Base-by-base conservation (phyloP, 1,140 invertebrate species). In the Aradophagus sp. region DNA sequence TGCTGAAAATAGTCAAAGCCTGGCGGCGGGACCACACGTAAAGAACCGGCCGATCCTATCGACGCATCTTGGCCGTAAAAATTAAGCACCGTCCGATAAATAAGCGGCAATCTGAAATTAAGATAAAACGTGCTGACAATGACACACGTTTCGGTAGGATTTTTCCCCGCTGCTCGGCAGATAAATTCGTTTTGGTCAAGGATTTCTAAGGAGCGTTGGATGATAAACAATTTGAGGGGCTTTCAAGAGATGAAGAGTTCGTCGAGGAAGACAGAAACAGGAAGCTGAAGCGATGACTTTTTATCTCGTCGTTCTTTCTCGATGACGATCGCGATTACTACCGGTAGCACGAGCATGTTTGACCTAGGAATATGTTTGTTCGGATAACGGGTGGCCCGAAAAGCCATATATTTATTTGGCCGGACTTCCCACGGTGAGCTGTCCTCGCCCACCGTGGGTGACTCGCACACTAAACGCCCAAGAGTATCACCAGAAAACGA, bases 71-170 rank as follows among this genome's bases (percentile, higher is more conserved):
- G 80, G 66, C 78, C 79, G 80, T 85, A 84, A 84, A 84, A 84
- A 83, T 83, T 83, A 83, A 84, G 81, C 77, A 77, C 76, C 79
- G 76, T 71, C 78, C 83, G 83, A 86, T 84, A 86, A 84, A 86
- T 84, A 84, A 83, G 82, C 77, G 83, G 80, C 81, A 82, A 80
- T 81, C 74, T 77, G 70, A 75, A 84, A 86, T 86, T 84, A 82
- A 84, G 83, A 86, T 83, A 82, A 79, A 81, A 77, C 79, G 76
- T 75, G 77, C 75, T 78, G 77, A 66, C 62, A 59, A 56, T 74
- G 70, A 67, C 55, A 62, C 48, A 63, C 45, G 48, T 55, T 63
- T 42, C 59, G 44, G 29, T 36, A 65, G 66, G 47, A 76, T 58
- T 58, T 76, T 76, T 73, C 66, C 71, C 50, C 55, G 56, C 52